Base-by-base conservation (phyloP, 2,113 vertebrate species). In the Microcebus ravelobensis region DNA sequence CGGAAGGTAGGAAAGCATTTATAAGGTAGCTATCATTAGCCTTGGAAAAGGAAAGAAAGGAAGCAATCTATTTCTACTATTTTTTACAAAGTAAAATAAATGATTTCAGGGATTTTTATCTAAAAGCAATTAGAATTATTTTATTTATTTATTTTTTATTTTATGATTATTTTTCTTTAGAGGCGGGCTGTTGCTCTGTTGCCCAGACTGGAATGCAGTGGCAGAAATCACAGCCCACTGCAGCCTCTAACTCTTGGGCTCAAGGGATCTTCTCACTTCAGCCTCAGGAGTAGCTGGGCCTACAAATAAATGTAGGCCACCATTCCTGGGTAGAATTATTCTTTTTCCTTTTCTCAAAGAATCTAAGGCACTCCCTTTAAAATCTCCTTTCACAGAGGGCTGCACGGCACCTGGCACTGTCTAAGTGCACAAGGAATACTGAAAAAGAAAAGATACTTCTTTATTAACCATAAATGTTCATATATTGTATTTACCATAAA, bases 21-120 rank as follows among this genome's bases (percentile, higher is more conserved):
- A 74, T 31, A 77, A 96, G 73, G 61, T 82, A 48, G 0, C 13
- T 81, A 13, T 15, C 80, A 29, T 67, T 48, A 45, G 20, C 73
- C 52, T 82, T 88, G 80, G 42, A 67, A 93, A 95, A 94, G 21
- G 21, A 81, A 84, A 3, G 18, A 80, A 87, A 94, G 68, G 50
- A 61, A 86, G 45, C n/a, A 42, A 29, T 31, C 59, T 67, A 13
- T 39, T 81, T 70, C 59, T 87, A 45, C 14, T 68, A 55, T 59
- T 90, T 34, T 83, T 59, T 82, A 42, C n/a, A 63, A 71, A 84
- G 20, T 15, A 61, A 73, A 65, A 67, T 74, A 84, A 96, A 61
- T 0, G 0, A 76, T 34, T 29, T 65, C 31, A 6, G 14, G 45
- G 23, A 55, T 57, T 90, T 67, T 82, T 68, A 67, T 70, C 23